Evolutionary conservation across 2,113 vertebrate species (phyloP).

Genomic region (Aix galericulata): DNA sequence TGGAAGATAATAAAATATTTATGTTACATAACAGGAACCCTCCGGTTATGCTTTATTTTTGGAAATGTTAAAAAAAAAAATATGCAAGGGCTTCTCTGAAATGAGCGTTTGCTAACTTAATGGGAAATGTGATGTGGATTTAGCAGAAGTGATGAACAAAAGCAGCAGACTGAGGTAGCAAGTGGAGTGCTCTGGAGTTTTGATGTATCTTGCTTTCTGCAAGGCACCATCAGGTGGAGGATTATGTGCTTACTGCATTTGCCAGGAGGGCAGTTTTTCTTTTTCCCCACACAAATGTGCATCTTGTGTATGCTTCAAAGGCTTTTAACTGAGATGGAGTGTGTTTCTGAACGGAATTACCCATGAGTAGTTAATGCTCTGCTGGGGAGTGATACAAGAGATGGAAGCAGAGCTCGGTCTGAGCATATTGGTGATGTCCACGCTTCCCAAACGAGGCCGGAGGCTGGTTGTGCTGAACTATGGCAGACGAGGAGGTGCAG

Average conservation of each 20-base stretch:
- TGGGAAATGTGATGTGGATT: background rate
- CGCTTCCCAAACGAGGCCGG: background rate
- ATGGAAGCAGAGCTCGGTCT: background rate
- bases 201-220: background rate
- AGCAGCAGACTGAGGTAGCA: background rate
- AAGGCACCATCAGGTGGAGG: background rate
- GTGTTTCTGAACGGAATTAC: background rate
- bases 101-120: conserved; percentile 16
- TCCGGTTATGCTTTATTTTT: conserved; percentile 58
- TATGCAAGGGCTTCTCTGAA: conserved; percentile 6
- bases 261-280: background rate
- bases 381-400: background rate
- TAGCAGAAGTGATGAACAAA: conserved; percentile 4
- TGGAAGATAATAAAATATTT: conserved; percentile 61
- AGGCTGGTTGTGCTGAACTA: background rate
- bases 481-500: background rate
- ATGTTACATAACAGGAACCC: conserved; percentile 35
- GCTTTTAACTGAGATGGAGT: background rate
- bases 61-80: conserved; percentile 19
- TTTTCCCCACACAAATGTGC: background rate
- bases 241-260: background rate
- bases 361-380: background rate
- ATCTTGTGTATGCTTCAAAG: background rate
- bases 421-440: background rate
- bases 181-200: background rate